A percentile compares a stretch with the other conserved stretches of the same genome.
Conservation (phyloP, 2,888 invertebrate genomes). For the Geophilus truncorum region DNA sequence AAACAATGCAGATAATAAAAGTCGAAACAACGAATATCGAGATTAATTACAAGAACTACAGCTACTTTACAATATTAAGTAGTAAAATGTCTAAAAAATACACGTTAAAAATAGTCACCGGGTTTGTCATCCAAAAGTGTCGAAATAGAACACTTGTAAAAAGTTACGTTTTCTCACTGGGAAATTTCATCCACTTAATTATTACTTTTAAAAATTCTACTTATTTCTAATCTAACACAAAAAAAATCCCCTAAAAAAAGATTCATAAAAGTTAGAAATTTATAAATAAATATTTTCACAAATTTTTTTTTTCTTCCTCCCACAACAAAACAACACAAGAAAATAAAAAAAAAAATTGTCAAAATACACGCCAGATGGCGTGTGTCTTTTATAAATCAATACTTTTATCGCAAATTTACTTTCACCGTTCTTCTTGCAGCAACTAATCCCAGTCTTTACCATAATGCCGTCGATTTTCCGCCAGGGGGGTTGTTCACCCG, state of each 20-base stretch:
- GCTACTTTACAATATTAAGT: background rate
- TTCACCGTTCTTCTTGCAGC: background rate
- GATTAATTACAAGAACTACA: background rate
- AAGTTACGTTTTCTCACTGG: background rate
- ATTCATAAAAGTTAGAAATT: background rate
- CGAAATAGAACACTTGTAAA: background rate
- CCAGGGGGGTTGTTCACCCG: slow-evolving; percentile 86
- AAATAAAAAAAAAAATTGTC: background rate
- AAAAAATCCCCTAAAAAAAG: background rate
- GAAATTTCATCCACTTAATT: background rate
- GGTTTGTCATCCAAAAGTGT: slow-evolving; percentile 16
- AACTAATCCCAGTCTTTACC: slow-evolving; percentile 33
- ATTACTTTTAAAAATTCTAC: background rate
- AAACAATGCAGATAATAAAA: background rate
- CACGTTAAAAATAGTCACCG: background rate
- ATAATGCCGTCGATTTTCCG: slow-evolving; percentile 68
- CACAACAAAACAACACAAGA: too few species aligned
- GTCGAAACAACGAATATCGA: background rate
- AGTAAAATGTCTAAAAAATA: background rate
- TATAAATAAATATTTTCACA: background rate
- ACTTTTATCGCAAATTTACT: background rate
- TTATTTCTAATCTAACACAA: background rate
- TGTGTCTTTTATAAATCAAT: background rate
- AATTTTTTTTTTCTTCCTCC: background rate
- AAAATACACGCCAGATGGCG: background rate